Evolutionary conservation across 2,797 vertebrate genomes (phyloP), one percentile per base, ranked within the genome.

Genomic region (Synanceia verrucosa): DNA sequence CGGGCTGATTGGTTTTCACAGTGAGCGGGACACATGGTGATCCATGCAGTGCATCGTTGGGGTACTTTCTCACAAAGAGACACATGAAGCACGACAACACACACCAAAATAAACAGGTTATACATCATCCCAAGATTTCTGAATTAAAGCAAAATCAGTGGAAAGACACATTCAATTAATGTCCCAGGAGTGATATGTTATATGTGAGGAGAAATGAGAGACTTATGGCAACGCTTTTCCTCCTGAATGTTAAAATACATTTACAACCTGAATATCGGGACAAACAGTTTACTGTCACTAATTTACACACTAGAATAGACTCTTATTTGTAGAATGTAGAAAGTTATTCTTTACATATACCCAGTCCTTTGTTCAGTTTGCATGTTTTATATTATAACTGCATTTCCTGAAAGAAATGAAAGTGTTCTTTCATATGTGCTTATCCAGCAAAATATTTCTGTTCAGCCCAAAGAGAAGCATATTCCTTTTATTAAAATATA

Each of bases 41-140:
- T 90, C 90, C 95, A 95, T 95, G 95, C 95, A 94, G 95, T 93
- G 94, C 90, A 93, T 92, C 89, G 93, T 93, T 90, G 93, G 90
- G 86, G 82, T 84, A 73, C 91, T 84, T 82, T 86, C 90, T 93
- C 88, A 90, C 90, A 90, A 87, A 74, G 78, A 86, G 89, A 89
- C 89, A 83, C 83, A 88, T 87, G 88, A 92, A 94, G 92, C 91
- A 94, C 93, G 87, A 95, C 91, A 93, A 94, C 91, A 93, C 82
- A 91, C 89, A 85, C 85, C 86, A 94, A 37, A 93, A 89, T 79
- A 90, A 93, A 90, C 85, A 78, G 71, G 65, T 81, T 47, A 94
- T 90, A 95, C 92, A 93, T 91, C 61, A 77, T 91, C 92, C 91
- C 92, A 93, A 92, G 89, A 92, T 91, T 94, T 89, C 86, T 91